Evolutionary conservation across 2,888 invertebrate genomes (phyloP).

Genomic region (Malthinus seriepunctatus): DNA sequence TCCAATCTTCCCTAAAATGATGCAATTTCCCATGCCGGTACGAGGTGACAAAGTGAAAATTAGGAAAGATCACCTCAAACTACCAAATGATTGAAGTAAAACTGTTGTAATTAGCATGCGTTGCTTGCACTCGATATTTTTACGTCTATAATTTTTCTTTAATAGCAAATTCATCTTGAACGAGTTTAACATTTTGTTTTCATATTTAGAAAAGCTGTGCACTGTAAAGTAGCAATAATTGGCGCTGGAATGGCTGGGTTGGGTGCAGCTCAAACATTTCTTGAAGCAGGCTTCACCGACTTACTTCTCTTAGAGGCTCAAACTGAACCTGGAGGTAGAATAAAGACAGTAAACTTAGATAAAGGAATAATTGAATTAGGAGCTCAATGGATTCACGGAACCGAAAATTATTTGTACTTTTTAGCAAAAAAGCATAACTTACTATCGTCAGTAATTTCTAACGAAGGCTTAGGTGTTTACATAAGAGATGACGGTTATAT

Average conservation of each 20-base stretch:
- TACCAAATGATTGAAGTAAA: too few species aligned
- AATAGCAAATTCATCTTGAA: too few species aligned
- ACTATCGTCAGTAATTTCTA: conserved; percentile 54
- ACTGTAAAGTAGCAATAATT: conserved; percentile 55
- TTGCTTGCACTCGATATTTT: too few species aligned
- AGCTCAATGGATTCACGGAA: conserved; percentile 68
- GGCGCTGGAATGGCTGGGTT: conserved; percentile 67
- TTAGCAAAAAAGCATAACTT: conserved; percentile 56
- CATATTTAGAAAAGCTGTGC: neutral
- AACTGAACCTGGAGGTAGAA: conserved; percentile 60
- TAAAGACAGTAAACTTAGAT: conserved; percentile 54
- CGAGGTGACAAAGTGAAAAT: too few species aligned
- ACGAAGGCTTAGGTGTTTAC: conserved; percentile 62
- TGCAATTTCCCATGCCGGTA: too few species aligned
- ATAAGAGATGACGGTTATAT: conserved; percentile 56
- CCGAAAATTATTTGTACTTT: conserved; percentile 57
- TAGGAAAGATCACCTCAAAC: too few species aligned
- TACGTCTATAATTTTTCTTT: too few species aligned
- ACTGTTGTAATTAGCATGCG: too few species aligned
- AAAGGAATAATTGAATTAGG: conserved; percentile 60
- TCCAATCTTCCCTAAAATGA: too few species aligned
- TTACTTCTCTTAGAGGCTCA: conserved; percentile 62
- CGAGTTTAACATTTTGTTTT: neutral
- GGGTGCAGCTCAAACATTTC: conserved; percentile 59
- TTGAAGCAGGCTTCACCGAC: conserved; percentile 54